Base-by-base conservation (phyloP, 1,140 invertebrate species). In the Geopemphigus sp. region DNA sequence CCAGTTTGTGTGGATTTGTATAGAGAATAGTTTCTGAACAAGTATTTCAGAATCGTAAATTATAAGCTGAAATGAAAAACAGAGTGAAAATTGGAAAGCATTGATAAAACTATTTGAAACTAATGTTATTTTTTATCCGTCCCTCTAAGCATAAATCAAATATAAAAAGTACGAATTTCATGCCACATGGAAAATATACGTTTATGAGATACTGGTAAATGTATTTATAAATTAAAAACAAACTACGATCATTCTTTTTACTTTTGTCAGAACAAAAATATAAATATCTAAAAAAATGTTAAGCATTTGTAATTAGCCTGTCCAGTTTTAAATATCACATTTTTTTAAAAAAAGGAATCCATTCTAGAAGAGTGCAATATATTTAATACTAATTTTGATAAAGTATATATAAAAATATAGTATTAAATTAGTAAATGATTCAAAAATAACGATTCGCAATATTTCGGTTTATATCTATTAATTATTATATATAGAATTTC, bases 81-180 rank as follows among this genome's bases (percentile, higher is more conserved):
- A 72, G 19, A 54, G 50, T 53, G 68, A 73, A 26, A 73, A 73
- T 73, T 73, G 47, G 68, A 39, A 29, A 72, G 45, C 68, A 53
- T 54, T 73, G 50, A 56, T 73, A 54, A 73, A 73, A 73, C 70
- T 73, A 17, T 73, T 73, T 29, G 50, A 73, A 73, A 73, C 50
- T 56, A 73, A 68, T 73, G 70, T 56, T 24, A 19, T 54, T 19
- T 72, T 53, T 53, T 72, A 54, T 72, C 22, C 68, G 6, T n/a
- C 50, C 47, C 19, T 24, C 24, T 2, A 19, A 72, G 17, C 19
- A 72, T 72, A 72, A 72, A 72, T 72, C 68, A 72, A 47, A 11
- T 17, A 54, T 54, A 54, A 72, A 72, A 70, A 53, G 29, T 29
- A 54, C 22, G 47, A 26, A 72, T 72, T 72, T 22, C 24, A 54